phyloP scores from a whole-genome alignment of 2,113 vertebrate species.

The Peromyscus californicus region DNA sequence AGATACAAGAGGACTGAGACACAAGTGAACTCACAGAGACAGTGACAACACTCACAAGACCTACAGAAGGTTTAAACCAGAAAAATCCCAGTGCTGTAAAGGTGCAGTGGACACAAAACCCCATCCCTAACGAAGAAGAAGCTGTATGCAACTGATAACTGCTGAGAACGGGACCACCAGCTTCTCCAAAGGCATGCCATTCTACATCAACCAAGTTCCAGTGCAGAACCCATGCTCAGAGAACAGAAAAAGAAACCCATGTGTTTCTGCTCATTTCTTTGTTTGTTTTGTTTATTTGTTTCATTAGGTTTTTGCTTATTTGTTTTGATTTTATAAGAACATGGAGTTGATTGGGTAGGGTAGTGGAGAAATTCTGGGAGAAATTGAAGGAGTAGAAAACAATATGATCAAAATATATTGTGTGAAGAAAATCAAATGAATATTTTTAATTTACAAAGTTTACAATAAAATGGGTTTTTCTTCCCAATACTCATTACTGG shows the following conservation, averaged over 20 bases:
- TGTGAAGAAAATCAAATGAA: background rate
- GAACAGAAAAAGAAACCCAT: background rate
- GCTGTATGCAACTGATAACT: background rate
- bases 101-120: background rate
- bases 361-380: background rate
- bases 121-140: background rate
- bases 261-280: background rate
- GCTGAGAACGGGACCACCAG: too few species aligned
- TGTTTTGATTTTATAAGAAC: background rate
- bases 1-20: background rate
- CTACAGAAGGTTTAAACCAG: background rate
- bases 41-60: background rate
- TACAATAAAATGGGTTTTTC: background rate
- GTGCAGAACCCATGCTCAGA: fast-evolving
- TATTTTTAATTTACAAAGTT: background rate
- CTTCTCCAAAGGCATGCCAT: background rate
- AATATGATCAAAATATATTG: background rate
- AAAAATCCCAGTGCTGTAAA: background rate
- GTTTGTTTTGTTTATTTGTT: background rate
- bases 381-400: background rate
- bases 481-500: background rate
- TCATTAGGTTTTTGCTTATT: background rate
- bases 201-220: background rate
- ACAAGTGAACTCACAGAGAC: background rate
- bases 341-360: background rate